Conservation (phyloP, 1,140 invertebrate genomes). For the Contarinia nasturtii region DNA sequence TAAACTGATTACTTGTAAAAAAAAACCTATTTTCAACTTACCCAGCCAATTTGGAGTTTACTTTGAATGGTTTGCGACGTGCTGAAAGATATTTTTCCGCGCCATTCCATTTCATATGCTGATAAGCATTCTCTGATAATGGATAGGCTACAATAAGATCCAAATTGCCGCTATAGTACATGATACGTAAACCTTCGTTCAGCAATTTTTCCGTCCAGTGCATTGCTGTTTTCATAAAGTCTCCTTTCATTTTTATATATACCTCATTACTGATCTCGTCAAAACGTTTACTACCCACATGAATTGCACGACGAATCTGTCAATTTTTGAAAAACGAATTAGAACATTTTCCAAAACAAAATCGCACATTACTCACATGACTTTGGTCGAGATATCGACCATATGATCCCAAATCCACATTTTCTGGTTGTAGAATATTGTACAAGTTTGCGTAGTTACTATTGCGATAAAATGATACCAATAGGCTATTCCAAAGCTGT, state of each 20-base stretch:
- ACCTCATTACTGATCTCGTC: slow-evolving; percentile 30
- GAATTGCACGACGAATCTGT: slow-evolving; percentile 28
- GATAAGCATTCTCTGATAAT: slow-evolving; percentile 40
- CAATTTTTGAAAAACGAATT: no score
- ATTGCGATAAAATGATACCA: neutral
- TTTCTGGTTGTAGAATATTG: slow-evolving; percentile 2
- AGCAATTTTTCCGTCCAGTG: slow-evolving; percentile 45
- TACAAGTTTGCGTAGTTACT: slow-evolving; percentile 2
- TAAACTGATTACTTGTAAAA: slow-evolving; percentile 27
- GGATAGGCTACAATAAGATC: slow-evolving; percentile 72
- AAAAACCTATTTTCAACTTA: slow-evolving; percentile 41
- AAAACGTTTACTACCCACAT: slow-evolving; percentile 34
- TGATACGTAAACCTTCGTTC: slow-evolving; percentile 8
- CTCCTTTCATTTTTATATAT: slow-evolving; percentile 41
- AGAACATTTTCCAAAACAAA: no score
- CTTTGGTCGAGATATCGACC: neutral
- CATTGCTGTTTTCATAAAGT: slow-evolving; percentile 61
- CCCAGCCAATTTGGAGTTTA: slow-evolving; percentile 60
- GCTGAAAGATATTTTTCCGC: neutral
- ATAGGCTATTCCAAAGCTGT: slow-evolving; percentile 3
- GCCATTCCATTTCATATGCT: slow-evolving; percentile 14
- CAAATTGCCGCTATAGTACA: slow-evolving; percentile 54
- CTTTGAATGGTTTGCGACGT: slow-evolving; percentile 55
- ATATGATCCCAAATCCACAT: neutral
- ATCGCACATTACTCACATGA: neutral